Evolutionary conservation across 2,113 vertebrate species (phyloP), one percentile per base, ranked within the genome.

Genomic region (Eretmochelys imbricata): DNA sequence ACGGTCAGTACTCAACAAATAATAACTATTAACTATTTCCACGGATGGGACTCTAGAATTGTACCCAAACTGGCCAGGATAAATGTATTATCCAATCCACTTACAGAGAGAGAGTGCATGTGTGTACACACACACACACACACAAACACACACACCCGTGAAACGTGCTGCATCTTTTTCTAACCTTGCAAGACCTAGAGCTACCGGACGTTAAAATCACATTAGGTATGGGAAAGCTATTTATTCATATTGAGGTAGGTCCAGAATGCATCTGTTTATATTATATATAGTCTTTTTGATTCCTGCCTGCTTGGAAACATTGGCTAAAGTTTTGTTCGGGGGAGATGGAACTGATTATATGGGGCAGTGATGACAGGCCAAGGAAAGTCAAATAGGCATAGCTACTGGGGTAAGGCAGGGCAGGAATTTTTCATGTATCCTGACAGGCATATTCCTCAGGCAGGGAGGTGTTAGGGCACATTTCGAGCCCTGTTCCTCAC

Each of bases 311-410:
- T 22, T 46, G 38, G 22, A 46, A 38, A 46, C 20, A 76, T 17
- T 35, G 2, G 38, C 22, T 76, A 38, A 46, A 13, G 11, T 46
- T 76, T 76, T 46, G 38, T 24, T 46, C 38, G 24, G 72, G 22
- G 17, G 72, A 76, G 5, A 22, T 76, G 24, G 11, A 76, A 76
- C 10, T 42, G 69, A 75, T 75, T 10, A 3, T 42, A 11, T 76
- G 24, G 12, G 22, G 38, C 12, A 46, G 51, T 82, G 35, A 29
- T 54, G 83, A 90, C 29, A 10, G 84, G 51, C 10, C 27, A 95
- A 62, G 92, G n/a, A 83, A 95, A 49, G 72, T 85, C 35, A 87
- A 94, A 57, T 57, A 91, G 95, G 85, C 92, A 81, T 5, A n/a
- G 59, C 29, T 62, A 62, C 59, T 14, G 29, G 59, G 31, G 59